Base-by-base conservation (phyloP, 2,797 vertebrate genomes). In the Sternarchorhynchus goeldii region DNA sequence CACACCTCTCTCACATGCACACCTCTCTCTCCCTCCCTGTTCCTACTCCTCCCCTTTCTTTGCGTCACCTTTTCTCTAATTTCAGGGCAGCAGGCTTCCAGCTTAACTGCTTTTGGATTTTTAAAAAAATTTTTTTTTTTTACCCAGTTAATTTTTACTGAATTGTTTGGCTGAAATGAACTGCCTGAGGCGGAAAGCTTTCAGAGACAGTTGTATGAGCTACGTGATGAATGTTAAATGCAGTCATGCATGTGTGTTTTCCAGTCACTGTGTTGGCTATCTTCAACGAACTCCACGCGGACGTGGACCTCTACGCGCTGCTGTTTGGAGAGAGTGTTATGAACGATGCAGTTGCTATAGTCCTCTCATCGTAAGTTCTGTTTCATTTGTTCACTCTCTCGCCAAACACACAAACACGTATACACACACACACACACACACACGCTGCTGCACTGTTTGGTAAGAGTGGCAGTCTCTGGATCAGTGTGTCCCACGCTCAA, bases 271-370 rank as follows among this genome's bases (percentile, higher is more conserved):
- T 99, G 75, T 89, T 99, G 88, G 97, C 97, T 60, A 99, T 99
- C 93, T 99, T 99, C 84, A 98, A 97, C 45, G 97, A 99, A 81
- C 93, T 99, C 81, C 95, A 96, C 6, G 97, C 95, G 34, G 97
- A 99, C 3, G 97, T 96, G 0, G 97, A 99, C 85, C 94, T 99
- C 34, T 98, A 99, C 3, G 97, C 97, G n/a, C 94, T 98, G 89
- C 93, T 99, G 84, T 99, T 99, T 86, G 97, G 97, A 79, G 97
- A 98, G 85, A 99, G 97, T 0, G 97, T 99, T 2, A 92, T 99
- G 87, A 99, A 99, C 34, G 97, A 99, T 1, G 97, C 97, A 0
- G 97, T 99, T 66, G 96, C 97, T 88, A 97, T 99, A 21, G 96
- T 99, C 2, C 70, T 20, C 62, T 83, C 84, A 32, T 79, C 56